Evolutionary conservation across 1,140 invertebrate genomes (phyloP).

Genomic region (Pomacea maculata): DNA sequence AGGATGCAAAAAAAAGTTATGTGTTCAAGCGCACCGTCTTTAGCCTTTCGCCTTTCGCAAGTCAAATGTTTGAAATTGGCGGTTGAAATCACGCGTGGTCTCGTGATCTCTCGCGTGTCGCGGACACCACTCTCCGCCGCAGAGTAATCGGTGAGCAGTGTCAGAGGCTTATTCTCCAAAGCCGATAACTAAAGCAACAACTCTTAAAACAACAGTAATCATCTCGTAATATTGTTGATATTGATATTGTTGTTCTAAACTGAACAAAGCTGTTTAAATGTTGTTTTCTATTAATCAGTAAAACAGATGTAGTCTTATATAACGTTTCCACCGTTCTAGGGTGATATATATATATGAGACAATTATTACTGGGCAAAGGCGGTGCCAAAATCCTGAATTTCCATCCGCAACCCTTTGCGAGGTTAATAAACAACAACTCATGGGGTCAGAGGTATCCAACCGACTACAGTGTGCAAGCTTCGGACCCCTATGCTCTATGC

Average conservation of each 20-base stretch:
- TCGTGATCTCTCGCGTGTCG: conserved; percentile 18
- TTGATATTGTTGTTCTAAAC: not conserved
- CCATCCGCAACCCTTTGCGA: too few relatives aligned
- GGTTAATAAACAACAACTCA: too few relatives aligned
- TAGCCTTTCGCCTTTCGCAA: not conserved
- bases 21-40: not conserved
- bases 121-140: not conserved
- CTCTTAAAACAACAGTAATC: not conserved
- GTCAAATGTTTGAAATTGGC: conserved; percentile 32
- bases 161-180: not conserved
- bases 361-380: too few relatives aligned
- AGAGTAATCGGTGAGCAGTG: not conserved
- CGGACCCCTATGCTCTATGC: too few relatives aligned
- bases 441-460: too few relatives aligned
- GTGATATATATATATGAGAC: too few relatives aligned
- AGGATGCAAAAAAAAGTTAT: not conserved
- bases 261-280: not conserved
- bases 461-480: too few relatives aligned
- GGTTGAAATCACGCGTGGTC: conserved; percentile 31
- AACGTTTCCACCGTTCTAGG: too few relatives aligned
- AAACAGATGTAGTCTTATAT: too few relatives aligned
- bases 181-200: too few relatives aligned
- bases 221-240: not conserved
- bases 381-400: too few relatives aligned
- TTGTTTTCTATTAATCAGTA: conserved; percentile 7